These are phyloP conservation scores for Teleogryllus occipitalis DNA, from an alignment of 1,140 invertebrate genomes.

Conservation along the genomic window DNA sequence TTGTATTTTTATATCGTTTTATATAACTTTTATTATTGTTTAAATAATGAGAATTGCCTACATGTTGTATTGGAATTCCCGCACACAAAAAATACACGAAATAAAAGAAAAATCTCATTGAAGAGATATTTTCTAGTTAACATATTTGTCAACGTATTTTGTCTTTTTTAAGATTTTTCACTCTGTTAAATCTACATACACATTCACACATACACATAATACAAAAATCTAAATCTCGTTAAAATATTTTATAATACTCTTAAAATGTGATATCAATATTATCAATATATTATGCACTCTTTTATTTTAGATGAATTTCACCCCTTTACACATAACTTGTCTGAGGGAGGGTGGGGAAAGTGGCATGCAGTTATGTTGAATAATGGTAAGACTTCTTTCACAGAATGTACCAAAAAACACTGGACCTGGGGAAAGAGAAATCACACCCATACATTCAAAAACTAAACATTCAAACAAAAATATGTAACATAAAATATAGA, in stretches of 20 bases:
- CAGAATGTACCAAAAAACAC: conserved; percentile 27
- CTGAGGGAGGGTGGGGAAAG: conserved; percentile 17
- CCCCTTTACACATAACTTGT: conserved; percentile 17
- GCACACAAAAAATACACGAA: conserved; percentile 19
- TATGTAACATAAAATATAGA: conserved; percentile 25
- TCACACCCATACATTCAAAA: conserved; percentile 27
- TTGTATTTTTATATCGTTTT: conserved; percentile 22
- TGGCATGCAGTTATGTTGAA: conserved; percentile 14
- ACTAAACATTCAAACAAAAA: conserved; percentile 27
- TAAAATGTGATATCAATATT: conserved; percentile 24
- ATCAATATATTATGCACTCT: conserved; percentile 25
- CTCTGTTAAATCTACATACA: conserved; percentile 18
- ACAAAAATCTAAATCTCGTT: conserved; percentile 27
- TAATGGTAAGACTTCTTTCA: conserved; percentile 22
- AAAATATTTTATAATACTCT: conserved; percentile 27
- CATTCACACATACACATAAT: conserved; percentile 25
- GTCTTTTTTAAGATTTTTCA: conserved; percentile 20
- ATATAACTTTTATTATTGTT: conserved; percentile 23
- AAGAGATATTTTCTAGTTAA: conserved; percentile 21
- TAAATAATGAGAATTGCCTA: conserved; percentile 26
- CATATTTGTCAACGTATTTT: conserved; percentile 14
- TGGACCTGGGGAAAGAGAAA: conserved; percentile 25
- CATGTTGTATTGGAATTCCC: conserved; percentile 19
- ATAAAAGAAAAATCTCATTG: conserved; percentile 20
- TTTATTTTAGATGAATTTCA: conserved; percentile 23